Evolutionary conservation across 2,888 invertebrate genomes (phyloP).

Genomic region (Allygus modestus): DNA sequence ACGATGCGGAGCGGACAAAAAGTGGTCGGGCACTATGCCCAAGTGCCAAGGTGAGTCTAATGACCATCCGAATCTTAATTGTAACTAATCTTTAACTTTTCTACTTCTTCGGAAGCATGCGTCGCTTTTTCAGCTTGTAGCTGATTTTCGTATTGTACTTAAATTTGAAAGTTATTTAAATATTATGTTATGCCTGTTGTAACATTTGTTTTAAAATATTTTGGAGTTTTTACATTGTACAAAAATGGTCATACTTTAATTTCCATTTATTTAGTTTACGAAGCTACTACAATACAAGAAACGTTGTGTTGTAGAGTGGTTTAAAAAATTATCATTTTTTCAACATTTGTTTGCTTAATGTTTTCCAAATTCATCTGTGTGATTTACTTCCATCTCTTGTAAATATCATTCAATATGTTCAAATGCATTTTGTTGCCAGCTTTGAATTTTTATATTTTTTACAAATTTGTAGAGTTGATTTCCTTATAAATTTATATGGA

Average conservation of each 20-base stretch:
- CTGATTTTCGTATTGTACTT: not conserved
- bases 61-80: not conserved
- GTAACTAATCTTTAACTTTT: not conserved
- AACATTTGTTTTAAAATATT: not conserved
- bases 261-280: not conserved
- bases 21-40: conserved; percentile 96
- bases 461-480: conserved; percentile 4
- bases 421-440: conserved; percentile 28
- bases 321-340: too few species aligned
- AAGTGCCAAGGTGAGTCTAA: conserved; percentile 88
- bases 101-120: conserved; percentile 17
- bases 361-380: not conserved
- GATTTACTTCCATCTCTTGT: conserved; percentile 10
- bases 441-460: not conserved
- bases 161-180: not conserved
- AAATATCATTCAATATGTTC: not conserved
- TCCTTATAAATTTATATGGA: conserved; percentile 9
- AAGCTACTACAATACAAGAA: too few species aligned
- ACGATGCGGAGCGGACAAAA: conserved; percentile 94
- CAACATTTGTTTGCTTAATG: not conserved
- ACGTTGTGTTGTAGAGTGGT: too few species aligned
- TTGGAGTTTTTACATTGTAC: not conserved
- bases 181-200: not conserved
- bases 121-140: not conserved
- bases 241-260: not conserved